phyloP scores from a whole-genome alignment of 23 tunicate species.

The Halocynthia roretzi region DNA sequence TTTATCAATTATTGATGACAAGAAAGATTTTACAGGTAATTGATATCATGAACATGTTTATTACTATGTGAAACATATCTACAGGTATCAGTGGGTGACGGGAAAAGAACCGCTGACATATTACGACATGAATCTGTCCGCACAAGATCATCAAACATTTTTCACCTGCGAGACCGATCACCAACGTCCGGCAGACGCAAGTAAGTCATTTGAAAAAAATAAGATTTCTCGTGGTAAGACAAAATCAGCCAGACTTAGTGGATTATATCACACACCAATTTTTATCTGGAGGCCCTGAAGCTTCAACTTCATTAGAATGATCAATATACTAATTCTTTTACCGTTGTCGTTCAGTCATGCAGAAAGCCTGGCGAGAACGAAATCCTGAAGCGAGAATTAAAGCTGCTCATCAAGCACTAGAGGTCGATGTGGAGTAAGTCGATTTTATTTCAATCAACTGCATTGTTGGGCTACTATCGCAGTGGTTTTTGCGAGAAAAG shows the following conservation, averaged over 20 bases:
- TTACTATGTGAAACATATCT: not conserved
- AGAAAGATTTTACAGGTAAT: no score
- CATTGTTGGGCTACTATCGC: not conserved
- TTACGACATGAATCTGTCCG: conserved; percentile 92
- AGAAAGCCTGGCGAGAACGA: conserved; percentile 90
- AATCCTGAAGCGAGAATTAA: conserved; percentile 65
- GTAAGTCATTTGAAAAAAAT: conserved; percentile 5
- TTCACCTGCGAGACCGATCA: conserved; percentile 88
- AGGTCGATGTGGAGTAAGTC: conserved; percentile 53
- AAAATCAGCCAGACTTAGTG: no score
- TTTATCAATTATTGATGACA: no score
- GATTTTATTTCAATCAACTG: not conserved
- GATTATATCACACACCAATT: not conserved
- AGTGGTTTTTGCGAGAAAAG: no score
- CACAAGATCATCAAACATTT: conserved; percentile 95
- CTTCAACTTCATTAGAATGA: not conserved
- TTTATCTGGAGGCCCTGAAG: not conserved
- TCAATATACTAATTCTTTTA: not conserved
- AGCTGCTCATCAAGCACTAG: conserved; percentile 64
- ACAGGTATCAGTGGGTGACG: conserved; percentile 85
- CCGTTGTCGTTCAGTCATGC: conserved; percentile 46
- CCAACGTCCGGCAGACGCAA: conserved; percentile 60
- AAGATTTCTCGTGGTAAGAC: not conserved
- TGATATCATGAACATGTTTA: not conserved
- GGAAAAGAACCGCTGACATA: conserved; percentile 81